These are phyloP conservation scores for Druceiella hillmani DNA, from an alignment of 2,888 invertebrate genomes.

Conservation along the genomic window DNA sequence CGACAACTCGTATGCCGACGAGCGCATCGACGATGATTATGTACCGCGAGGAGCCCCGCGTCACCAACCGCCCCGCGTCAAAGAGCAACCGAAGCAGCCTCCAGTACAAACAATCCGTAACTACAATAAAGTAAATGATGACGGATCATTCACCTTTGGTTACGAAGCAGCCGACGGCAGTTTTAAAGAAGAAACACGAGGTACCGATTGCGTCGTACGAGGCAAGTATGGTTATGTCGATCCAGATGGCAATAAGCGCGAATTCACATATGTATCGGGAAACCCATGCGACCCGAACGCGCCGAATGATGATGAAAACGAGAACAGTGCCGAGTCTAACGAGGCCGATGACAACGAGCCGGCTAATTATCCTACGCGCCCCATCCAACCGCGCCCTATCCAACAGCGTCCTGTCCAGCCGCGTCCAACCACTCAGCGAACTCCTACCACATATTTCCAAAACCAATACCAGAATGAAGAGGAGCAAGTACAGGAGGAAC, in stretches of 20 bases:
- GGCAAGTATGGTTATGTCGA: slow-evolving; percentile 86
- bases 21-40: slow-evolving; percentile 40
- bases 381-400: slow-evolving; percentile 34
- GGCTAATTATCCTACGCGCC: slow-evolving; percentile 57
- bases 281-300: slow-evolving; percentile 83
- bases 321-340: slow-evolving; percentile 49
- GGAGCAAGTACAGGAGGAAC: slow-evolving; percentile 51
- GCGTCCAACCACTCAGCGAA: slow-evolving; percentile 45
- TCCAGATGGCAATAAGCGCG: slow-evolving; percentile 79
- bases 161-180: slow-evolving; percentile 82
- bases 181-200: slow-evolving; percentile 82
- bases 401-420: slow-evolving; percentile 33
- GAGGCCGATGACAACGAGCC: slow-evolving; percentile 58
- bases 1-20: slow-evolving; percentile 39
- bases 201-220: slow-evolving; percentile 79
- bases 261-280: slow-evolving; percentile 82
- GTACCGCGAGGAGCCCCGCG: slow-evolving; percentile 34
- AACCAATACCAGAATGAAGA: slow-evolving; percentile 63
- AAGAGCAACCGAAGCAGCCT: slow-evolving; percentile 60
- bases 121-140: slow-evolving; percentile 79
- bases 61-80: slow-evolving; percentile 33
- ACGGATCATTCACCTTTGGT: slow-evolving; percentile 79
- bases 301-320: slow-evolving; percentile 62
- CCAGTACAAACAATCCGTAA: slow-evolving; percentile 80
- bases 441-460: slow-evolving; percentile 65